Conservation (phyloP, 2,888 invertebrate genomes). For the Drosophila ustulata region DNA sequence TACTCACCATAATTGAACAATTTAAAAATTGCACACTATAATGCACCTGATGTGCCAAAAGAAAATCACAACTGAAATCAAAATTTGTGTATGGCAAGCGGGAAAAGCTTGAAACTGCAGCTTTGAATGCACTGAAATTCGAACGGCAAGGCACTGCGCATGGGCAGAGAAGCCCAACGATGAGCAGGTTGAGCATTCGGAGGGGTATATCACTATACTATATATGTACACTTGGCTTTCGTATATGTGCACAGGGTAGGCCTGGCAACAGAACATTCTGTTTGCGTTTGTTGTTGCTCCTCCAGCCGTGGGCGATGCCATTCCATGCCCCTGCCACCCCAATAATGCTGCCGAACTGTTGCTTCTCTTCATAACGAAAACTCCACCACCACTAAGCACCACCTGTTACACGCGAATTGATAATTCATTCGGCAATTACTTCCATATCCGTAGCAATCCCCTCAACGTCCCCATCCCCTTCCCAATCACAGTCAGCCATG, state of each 20-base stretch:
- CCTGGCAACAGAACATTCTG: constrained; percentile 39
- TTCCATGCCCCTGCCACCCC: constrained; percentile 5
- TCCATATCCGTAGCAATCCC: constrained; percentile 15
- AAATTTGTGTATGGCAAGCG: constrained; percentile 14
- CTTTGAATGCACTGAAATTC: constrained; percentile 37
- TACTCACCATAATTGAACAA: constrained; percentile 7
- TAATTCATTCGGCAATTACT: constrained; percentile 53
- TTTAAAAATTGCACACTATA: constrained; percentile 7
- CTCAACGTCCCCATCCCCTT: not conserved
- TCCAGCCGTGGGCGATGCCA: constrained; percentile 30
- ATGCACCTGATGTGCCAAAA: constrained; percentile 28
- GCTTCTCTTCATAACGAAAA: constrained; percentile 30
- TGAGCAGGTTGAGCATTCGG: not conserved
- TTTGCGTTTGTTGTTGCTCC: constrained; percentile 22
- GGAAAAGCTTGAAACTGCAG: constrained; percentile 32
- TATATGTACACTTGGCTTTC: not conserved
- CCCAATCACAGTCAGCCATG: not conserved
- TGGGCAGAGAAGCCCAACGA: constrained; percentile 22
- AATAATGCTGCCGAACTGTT: constrained; percentile 47
- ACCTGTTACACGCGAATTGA: constrained; percentile 48
- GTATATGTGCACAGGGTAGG: constrained; percentile 16
- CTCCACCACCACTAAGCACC: constrained; percentile 21
- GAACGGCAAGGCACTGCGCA: constrained; percentile 37
- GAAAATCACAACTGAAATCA: constrained; percentile 37
- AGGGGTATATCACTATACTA: not conserved